These are phyloP conservation scores for Poecile atricapillus DNA, from an alignment of 2,113 vertebrate species.

Conservation along the genomic window DNA sequence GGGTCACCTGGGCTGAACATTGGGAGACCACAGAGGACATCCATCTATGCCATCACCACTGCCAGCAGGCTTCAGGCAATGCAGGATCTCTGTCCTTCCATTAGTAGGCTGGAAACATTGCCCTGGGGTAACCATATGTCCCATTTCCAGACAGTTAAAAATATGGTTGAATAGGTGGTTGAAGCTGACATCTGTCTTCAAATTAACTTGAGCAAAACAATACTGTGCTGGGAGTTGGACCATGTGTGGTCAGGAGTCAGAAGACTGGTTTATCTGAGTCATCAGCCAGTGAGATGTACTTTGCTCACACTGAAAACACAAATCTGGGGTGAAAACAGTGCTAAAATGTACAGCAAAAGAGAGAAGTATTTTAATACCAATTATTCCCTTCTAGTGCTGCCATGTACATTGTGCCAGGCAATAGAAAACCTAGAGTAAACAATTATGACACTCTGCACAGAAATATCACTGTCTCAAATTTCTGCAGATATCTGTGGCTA, in stretches of 20 bases:
- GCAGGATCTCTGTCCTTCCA: not conserved
- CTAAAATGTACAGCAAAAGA: not conserved
- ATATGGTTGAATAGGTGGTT: not conserved
- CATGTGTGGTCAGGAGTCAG: not conserved
- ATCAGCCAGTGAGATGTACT: not conserved
- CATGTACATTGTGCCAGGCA: not conserved
- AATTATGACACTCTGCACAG: not conserved
- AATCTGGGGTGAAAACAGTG: not conserved
- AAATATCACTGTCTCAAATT: slow-evolving; percentile 44
- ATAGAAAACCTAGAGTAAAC: slow-evolving; percentile 32
- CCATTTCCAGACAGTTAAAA: not conserved
- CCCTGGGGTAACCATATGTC: not conserved
- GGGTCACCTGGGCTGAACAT: not conserved
- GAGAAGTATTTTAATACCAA: slow-evolving; percentile 8
- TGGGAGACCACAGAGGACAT: not conserved
- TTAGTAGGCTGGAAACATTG: not conserved
- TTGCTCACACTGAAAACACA: slow-evolving; percentile 10
- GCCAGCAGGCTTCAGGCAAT: not conserved
- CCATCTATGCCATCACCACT: not conserved
- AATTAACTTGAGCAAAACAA: not conserved
- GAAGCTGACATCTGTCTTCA: not conserved
- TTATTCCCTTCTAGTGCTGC: not conserved
- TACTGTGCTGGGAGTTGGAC: not conserved
- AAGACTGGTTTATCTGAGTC: slow-evolving; percentile 19
- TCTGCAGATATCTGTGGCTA: slow-evolving; percentile 44